Base-by-base conservation (phyloP, 2,797 vertebrate species). In the Tapirus indicus region DNA sequence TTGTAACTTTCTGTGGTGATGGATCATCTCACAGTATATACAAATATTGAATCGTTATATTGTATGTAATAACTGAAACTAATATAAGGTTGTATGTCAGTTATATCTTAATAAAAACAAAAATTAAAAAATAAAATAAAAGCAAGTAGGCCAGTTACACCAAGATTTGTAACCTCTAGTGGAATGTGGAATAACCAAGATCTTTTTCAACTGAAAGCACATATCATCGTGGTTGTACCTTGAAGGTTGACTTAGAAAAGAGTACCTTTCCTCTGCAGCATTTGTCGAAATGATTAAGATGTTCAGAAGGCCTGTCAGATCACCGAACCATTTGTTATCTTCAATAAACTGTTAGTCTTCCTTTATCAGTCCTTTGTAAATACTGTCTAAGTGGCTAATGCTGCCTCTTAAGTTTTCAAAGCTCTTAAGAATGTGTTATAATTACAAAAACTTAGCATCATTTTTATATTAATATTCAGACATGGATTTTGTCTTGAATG, bases 281-380 rank as follows among this genome's bases (percentile, higher is more conserved):
- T 89, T 41, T 93, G 58, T 86, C 9, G 9, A n/a, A 75, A 49
- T 83, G 77, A 85, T 86, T 49, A n/a, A 87, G 41, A 64, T 23
- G 25, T 49, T 77, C 38, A 20, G 88, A 75, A 64, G 27, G 85
- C 74, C 87, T 88, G 69, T 62, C 94, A 41, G 71, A 25, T 56
- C 84, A 27, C 21, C 2, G 21, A 58, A 14, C 77, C 77, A 1
- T 60, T 27, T 29, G 60, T 72, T 72, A 13, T 3, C 64, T 92
- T 77, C 78, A 88, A 0, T 77, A 69, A 79, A 87, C 74, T 1
- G 49, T 6, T 5, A 32, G 41, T 44, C 41, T 74, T 47, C 56
- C 5, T 11, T 1, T 25, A 35, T 94, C 75, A 62, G 32, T 32
- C 47, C 80, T 77, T 62, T 88, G 85, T 83, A 92, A 96, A 78